These are phyloP conservation scores for Drosophila basisetae DNA, from an alignment of 2,888 invertebrate species.

Conservation along the genomic window DNA sequence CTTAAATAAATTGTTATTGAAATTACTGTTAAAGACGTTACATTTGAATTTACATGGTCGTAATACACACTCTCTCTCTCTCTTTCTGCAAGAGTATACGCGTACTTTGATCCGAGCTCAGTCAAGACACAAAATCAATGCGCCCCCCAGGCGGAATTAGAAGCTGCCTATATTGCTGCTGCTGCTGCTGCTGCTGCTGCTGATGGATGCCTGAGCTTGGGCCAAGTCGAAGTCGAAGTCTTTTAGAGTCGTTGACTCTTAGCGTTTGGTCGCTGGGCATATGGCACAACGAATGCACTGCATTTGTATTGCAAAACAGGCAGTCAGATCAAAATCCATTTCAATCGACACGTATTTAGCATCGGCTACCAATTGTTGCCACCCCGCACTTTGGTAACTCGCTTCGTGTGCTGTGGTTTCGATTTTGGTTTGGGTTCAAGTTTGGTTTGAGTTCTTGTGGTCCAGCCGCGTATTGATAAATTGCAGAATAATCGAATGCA, in stretches of 20 bases:
- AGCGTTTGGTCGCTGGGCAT: slow-evolving; percentile 13
- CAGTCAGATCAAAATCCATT: slow-evolving; percentile 62
- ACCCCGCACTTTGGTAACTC: slow-evolving; percentile 23
- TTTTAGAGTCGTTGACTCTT: slow-evolving; percentile 47
- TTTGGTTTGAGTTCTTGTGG: slow-evolving; percentile 5
- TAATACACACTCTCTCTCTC: not conserved
- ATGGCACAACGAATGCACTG: slow-evolving; percentile 38
- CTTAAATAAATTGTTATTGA: not conserved
- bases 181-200: slow-evolving; percentile 26
- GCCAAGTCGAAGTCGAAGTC: slow-evolving; percentile 16
- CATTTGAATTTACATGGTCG: not conserved
- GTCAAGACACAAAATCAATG: slow-evolving; percentile 47
- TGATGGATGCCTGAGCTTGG: slow-evolving; percentile 38
- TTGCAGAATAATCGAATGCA: slow-evolving; percentile 77
- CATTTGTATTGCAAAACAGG: slow-evolving; percentile 12
- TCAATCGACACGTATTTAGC: slow-evolving; percentile 76
- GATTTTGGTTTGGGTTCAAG: not conserved
- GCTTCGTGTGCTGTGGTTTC: not conserved
- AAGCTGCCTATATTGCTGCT: slow-evolving; percentile 30
- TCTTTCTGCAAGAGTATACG: slow-evolving; percentile 8
- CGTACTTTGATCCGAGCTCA: slow-evolving; percentile 52
- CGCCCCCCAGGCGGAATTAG: slow-evolving; percentile 65
- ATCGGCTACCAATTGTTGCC: slow-evolving; percentile 54
- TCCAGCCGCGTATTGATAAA: slow-evolving; percentile 67
- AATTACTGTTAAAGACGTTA: not conserved